phyloP scores from a whole-genome alignment of 2,888 invertebrate species.

The Melolontha melolontha region DNA sequence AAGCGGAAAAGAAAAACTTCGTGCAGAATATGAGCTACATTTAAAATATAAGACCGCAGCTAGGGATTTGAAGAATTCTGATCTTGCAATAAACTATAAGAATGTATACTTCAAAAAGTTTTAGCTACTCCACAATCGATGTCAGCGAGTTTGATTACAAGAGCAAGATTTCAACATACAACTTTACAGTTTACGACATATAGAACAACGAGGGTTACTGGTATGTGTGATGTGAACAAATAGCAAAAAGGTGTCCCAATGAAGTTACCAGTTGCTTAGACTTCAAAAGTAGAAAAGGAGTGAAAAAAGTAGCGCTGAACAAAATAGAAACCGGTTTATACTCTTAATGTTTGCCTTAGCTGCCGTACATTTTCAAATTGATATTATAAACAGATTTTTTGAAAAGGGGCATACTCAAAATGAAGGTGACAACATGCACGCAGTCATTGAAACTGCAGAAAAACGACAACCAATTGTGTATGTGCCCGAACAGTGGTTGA shows the following conservation, averaged over 20 bases:
- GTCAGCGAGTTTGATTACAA: conserved; percentile 20
- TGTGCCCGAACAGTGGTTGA: conserved; percentile 16
- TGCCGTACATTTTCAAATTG: conserved; percentile 7
- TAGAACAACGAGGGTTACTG: background rate
- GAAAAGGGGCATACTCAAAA: conserved; percentile 51
- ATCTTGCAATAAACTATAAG: conserved; percentile 8
- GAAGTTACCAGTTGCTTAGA: background rate
- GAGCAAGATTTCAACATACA: conserved; percentile 10
- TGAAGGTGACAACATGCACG: conserved; percentile 48
- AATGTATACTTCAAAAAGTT: background rate
- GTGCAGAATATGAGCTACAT: no score
- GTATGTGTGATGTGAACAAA: no score
- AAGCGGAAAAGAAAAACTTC: background rate
- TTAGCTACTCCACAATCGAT: background rate
- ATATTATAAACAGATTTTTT: conserved; percentile 48
- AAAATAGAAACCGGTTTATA: conserved; percentile 48
- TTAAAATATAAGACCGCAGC: no score
- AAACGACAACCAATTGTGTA: conserved; percentile 40
- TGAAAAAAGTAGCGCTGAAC: conserved; percentile 43
- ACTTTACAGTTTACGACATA: conserved; percentile 18
- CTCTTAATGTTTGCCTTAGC: conserved; percentile 42
- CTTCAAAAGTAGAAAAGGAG: no score
- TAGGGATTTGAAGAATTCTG: no score
- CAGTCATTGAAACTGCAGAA: conserved; percentile 46
- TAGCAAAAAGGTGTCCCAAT: no score